These are phyloP conservation scores for Champsocephalus gunnari DNA, from an alignment of 2,797 vertebrate genomes.

Conservation along the genomic window DNA sequence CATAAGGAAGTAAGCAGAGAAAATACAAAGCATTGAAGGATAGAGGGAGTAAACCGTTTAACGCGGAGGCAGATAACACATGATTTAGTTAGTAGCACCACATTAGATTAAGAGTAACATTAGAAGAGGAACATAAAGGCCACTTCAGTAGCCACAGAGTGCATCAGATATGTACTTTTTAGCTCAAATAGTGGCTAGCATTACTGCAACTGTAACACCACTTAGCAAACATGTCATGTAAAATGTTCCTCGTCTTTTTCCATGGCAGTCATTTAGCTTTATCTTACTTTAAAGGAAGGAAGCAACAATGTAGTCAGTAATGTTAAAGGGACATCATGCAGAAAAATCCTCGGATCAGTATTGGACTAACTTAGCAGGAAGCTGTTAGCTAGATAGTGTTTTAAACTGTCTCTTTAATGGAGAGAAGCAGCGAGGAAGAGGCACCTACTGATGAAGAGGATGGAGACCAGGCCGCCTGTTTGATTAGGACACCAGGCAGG, in stretches of 20 bases:
- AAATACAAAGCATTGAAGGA: neutral
- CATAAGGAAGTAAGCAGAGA: conserved; percentile 53
- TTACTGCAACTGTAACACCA: neutral
- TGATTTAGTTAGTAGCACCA: neutral
- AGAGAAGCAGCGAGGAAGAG: conserved; percentile 43
- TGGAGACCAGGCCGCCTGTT: conserved; percentile 19
- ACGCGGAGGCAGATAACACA: neutral
- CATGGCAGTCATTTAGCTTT: neutral
- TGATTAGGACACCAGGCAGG: conserved; percentile 6
- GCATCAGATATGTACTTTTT: neutral
- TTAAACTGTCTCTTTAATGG: conserved; percentile 36
- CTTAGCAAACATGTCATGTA: neutral
- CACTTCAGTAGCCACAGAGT: too few species aligned
- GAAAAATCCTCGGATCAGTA: neutral
- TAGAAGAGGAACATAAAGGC: neutral
- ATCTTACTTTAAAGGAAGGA: neutral
- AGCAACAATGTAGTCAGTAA: neutral
- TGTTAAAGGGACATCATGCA: conserved; percentile 18
- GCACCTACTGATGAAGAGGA: conserved; percentile 45
- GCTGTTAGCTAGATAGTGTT: neutral
- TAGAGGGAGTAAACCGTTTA: neutral
- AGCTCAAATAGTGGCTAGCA: neutral
- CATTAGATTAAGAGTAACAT: neutral
- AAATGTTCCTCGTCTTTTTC: neutral
- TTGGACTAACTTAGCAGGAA: neutral